Base-by-base conservation (phyloP, 2,113 vertebrate genomes). In the Platysteira castanea region DNA sequence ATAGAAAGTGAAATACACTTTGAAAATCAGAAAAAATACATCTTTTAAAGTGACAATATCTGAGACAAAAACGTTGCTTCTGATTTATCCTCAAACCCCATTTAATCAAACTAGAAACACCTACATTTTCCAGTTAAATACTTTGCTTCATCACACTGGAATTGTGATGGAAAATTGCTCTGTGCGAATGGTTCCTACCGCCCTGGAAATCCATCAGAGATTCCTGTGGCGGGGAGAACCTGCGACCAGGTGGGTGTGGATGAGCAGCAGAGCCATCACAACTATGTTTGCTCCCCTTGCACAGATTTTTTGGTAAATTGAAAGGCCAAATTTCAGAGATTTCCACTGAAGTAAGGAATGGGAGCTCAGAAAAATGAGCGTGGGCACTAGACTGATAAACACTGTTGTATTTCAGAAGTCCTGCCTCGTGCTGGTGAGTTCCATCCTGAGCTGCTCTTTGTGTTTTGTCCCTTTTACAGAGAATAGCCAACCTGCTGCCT, bases 401-500 rank as follows among this genome's bases (percentile, higher is more conserved):
- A 3, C 10, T 20, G 7, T 2, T 7, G 10, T 30, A 4, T 60
- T 83, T 79, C 41, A 1, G 4, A 47, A 35, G 41, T 54, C 17
- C 10, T 19, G 14, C 31, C 22, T 87, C 7, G 0, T 3, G 5
- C 21, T 57, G 49, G 7, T 8, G 61, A 52, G 15, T 26, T 60
- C 63, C 63, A 42, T 86, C 10, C 82, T 74, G 54, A 96, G 41
- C 26, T 49, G 33, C 63, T 87, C 8, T 61, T 91, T 86, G 20
- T 61, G 83, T 84, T 87, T 54, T 95, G 46, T 69, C 53, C 5
- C 86, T 78, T 78, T 63, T 83, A 15, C 96, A 99, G 99, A 98
- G 98, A 94, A 98, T 99, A 90, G 98, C 98, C 10, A 99, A 99
- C 94, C 98, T 99, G 76, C 95, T 99, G 84, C 99, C 99, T 2